Evolutionary conservation across 1,140 invertebrate species (phyloP).

Genomic region (Tenebrio molitor): DNA sequence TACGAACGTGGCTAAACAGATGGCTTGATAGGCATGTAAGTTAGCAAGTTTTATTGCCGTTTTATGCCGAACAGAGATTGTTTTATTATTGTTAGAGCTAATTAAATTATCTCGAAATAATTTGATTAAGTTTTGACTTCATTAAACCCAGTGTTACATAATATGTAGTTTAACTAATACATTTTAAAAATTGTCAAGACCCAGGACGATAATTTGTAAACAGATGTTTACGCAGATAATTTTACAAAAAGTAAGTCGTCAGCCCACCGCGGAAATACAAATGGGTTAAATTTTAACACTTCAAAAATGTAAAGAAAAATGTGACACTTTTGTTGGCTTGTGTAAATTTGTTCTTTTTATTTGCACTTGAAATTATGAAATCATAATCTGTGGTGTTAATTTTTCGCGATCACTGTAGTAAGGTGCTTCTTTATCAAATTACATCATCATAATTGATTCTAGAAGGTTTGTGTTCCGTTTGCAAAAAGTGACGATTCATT

Average conservation of each 20-base stretch:
- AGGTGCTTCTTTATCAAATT: conserved; percentile 10
- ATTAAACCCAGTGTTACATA: too few species aligned
- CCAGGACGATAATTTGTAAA: too few species aligned
- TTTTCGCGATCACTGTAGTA: conserved; percentile 4
- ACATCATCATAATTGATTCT: background rate
- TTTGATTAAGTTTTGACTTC: too few species aligned
- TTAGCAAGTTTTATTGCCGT: conserved; percentile 15
- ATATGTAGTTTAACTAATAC: too few species aligned
- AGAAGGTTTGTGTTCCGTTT: background rate
- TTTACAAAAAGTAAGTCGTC: too few species aligned
- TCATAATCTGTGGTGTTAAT: conserved; percentile 10
- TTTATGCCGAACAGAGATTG: conserved; percentile 17
- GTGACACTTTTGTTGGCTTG: background rate
- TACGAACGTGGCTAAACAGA: background rate
- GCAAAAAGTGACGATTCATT: too few species aligned
- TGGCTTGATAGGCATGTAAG: background rate
- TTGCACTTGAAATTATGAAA: conserved; percentile 6
- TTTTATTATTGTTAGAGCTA: conserved; percentile 7
- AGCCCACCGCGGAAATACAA: too few species aligned
- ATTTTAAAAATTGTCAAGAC: too few species aligned
- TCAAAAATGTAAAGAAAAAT: too few species aligned
- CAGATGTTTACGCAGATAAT: too few species aligned
- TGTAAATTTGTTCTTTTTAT: background rate
- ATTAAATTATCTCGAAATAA: conserved; percentile 1
- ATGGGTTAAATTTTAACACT: too few species aligned